Evolutionary conservation across 2,888 invertebrate species (phyloP).

Genomic region (Pollenia labialis): DNA sequence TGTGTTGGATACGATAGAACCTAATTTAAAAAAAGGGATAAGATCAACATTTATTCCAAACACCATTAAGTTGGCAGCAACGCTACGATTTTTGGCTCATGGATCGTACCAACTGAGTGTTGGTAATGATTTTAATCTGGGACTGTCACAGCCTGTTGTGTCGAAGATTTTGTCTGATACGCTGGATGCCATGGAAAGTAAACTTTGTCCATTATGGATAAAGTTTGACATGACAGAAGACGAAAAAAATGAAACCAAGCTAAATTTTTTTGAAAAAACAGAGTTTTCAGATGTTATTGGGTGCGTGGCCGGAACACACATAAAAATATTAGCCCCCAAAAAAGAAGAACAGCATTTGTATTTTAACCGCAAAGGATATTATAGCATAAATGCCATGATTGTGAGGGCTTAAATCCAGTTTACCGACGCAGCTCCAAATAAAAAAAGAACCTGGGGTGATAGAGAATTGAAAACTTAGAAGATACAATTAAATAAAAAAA

Average conservation of each 20-base stretch:
- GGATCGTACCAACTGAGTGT: too few species aligned
- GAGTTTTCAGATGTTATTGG: constrained; percentile 29
- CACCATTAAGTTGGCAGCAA: neutral
- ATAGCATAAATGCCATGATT: constrained; percentile 35
- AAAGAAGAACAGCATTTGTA: constrained; percentile 36
- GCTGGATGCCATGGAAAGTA: neutral
- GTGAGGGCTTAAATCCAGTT: too few species aligned
- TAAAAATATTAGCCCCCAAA: constrained; percentile 29
- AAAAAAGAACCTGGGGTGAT: too few species aligned
- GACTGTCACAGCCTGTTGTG: neutral
- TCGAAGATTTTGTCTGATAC: constrained; percentile 5
- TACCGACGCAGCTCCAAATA: too few species aligned
- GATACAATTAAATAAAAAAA: too few species aligned
- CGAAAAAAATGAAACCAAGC: constrained; percentile 20
- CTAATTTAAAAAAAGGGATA: neutral
- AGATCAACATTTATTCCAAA: neutral
- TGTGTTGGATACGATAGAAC: neutral
- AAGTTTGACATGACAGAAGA: constrained; percentile 21
- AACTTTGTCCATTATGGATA: constrained; percentile 22
- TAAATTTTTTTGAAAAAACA: constrained; percentile 1
- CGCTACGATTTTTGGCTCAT: too few species aligned
- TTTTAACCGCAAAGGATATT: constrained; percentile 35
- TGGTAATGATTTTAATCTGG: too few species aligned
- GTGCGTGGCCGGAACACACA: constrained; percentile 28
- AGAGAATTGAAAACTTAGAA: too few species aligned